A percentile compares a stretch with the other conserved stretches of the same genome.
Evolutionary conservation across 2,113 vertebrate genomes (phyloP).

Genomic region (Sphyrna mokarran): DNA sequence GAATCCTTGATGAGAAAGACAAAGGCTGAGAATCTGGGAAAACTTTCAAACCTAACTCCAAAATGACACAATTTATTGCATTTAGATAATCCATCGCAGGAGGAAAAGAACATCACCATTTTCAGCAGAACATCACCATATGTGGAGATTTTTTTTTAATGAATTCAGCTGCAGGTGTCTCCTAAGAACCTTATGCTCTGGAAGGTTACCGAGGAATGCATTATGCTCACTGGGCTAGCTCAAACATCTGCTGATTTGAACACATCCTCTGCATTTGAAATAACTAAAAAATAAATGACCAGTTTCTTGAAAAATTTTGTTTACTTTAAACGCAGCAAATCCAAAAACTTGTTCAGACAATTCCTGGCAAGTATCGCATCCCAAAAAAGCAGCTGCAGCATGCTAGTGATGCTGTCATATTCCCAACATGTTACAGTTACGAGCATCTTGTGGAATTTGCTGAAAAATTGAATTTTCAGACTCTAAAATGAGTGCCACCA

Average conservation of each 20-base stretch:
- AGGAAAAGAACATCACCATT: not conserved
- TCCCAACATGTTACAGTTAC: not conserved
- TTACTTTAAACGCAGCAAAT: not conserved
- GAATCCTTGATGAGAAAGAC: not conserved
- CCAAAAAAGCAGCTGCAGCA: constrained; percentile 27
- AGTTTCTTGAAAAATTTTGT: constrained; percentile 5
- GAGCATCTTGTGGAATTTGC: constrained; percentile 10
- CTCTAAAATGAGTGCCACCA: not conserved
- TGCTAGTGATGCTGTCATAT: not conserved
- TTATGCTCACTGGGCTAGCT: not conserved
- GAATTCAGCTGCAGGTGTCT: constrained; percentile 19
- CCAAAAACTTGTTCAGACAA: not conserved
- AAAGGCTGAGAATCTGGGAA: not conserved
- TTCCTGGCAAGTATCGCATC: not conserved
- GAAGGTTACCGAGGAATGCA: not conserved
- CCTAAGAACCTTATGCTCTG: not conserved
- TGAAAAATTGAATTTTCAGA: constrained; percentile 3
- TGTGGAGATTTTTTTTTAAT: not conserved
- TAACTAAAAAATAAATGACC: not conserved
- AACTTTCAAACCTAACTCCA: constrained; percentile 6
- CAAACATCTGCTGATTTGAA: not conserved
- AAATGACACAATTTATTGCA: constrained; percentile 2
- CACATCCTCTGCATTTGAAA: not conserved
- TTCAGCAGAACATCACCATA: not conserved
- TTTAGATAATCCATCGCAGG: not conserved